Evolutionary conservation across 2,888 invertebrate genomes (phyloP).

Genomic region (Ceramica pisi): DNA sequence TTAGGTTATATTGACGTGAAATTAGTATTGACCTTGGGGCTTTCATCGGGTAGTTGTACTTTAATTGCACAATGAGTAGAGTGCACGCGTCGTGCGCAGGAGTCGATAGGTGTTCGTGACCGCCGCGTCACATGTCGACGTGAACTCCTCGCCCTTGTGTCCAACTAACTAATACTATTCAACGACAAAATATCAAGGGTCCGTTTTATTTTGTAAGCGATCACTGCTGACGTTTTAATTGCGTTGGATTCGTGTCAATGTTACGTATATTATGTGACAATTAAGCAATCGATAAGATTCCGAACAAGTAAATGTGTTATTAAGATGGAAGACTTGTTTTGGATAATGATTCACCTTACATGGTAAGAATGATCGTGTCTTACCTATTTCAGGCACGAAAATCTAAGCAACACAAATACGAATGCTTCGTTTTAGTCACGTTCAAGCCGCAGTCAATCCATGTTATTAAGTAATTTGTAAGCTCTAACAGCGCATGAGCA

Average conservation of each 20-base stretch:
- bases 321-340: slow-evolving; percentile 34
- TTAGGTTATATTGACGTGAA: slow-evolving; percentile 62
- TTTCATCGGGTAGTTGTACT: slow-evolving; percentile 69
- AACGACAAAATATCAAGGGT: slow-evolving; percentile 57
- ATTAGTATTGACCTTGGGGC: slow-evolving; percentile 73
- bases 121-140: slow-evolving; percentile 80
- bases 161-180: slow-evolving; percentile 52
- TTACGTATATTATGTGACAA: slow-evolving; percentile 49
- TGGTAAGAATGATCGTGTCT: slow-evolving; percentile 6
- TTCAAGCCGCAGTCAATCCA: slow-evolving; percentile 32
- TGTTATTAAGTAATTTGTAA: slow-evolving; percentile 38
- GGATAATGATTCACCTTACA: slow-evolving; percentile 30
- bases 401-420: slow-evolving; percentile 21
- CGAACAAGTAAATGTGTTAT: slow-evolving; percentile 24
- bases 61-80: slow-evolving; percentile 76
- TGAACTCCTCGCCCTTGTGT: slow-evolving; percentile 83
- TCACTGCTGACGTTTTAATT: slow-evolving; percentile 68
- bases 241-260: slow-evolving; percentile 64
- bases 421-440: slow-evolving; percentile 36
- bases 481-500: slow-evolving; percentile 7
- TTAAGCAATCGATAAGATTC: slow-evolving; percentile 43
- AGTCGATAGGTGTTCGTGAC: slow-evolving; percentile 79
- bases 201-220: slow-evolving; percentile 63
- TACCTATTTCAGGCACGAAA: slow-evolving; percentile 34
- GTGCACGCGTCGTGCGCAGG: slow-evolving; percentile 77